Conservation (phyloP, 2,797 vertebrate species). For the Siniperca obscura region DNA sequence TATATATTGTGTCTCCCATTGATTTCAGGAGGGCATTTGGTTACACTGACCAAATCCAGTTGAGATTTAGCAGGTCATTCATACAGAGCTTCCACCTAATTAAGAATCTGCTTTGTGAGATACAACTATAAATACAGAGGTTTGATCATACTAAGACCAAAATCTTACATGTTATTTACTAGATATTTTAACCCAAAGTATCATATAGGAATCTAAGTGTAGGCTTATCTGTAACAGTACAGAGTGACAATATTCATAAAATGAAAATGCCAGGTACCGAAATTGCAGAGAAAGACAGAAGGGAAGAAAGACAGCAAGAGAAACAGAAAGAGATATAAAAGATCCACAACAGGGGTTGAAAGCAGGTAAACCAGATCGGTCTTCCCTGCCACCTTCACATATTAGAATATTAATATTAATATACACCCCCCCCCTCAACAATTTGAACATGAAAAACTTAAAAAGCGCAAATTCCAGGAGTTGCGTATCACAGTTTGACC, state of each 20-base stretch:
- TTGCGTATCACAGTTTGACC: constrained; percentile 85
- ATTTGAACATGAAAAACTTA: constrained; percentile 82
- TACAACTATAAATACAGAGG: not conserved
- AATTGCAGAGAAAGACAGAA: constrained; percentile 54
- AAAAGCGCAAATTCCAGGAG: constrained; percentile 83
- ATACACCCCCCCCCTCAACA: constrained; percentile 68
- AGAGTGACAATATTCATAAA: constrained; percentile 42
- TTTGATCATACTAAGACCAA: not conserved
- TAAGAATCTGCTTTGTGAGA: not conserved
- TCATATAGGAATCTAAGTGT: constrained; percentile 12
- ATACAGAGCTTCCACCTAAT: not conserved
- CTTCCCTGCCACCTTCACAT: constrained; percentile 79
- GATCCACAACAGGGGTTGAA: constrained; percentile 75
- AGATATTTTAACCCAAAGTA: constrained; percentile 7
- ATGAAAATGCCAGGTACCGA: constrained; percentile 50
- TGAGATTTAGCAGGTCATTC: not conserved
- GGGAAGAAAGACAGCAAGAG: constrained; percentile 35
- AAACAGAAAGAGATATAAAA: constrained; percentile 45
- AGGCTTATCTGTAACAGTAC: constrained; percentile 15
- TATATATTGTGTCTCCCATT: not conserved
- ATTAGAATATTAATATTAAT: constrained; percentile 83
- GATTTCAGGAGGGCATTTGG: not conserved
- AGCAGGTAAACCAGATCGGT: constrained; percentile 78
- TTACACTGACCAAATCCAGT: not conserved
- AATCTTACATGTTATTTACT: not conserved